A percentile compares a stretch with the other conserved stretches of the same genome.
Evolutionary conservation across 2,797 vertebrate genomes (phyloP).

Genomic region (Stomatorhinus walkeri): DNA sequence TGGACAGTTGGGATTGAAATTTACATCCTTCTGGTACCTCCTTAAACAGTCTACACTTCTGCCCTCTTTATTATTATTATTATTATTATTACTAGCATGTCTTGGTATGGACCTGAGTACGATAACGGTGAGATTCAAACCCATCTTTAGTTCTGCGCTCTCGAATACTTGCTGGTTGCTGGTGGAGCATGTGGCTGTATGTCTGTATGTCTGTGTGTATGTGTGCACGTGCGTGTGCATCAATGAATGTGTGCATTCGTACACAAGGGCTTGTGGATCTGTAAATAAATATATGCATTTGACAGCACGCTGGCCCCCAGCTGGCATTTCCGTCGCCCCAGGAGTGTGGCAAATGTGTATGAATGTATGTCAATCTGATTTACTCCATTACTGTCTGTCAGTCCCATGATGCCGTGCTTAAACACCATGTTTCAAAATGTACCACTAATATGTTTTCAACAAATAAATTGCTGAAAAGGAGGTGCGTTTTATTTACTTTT

Average conservation of each 20-base stretch:
- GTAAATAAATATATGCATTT: constrained; percentile 15
- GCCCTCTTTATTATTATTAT: constrained; percentile 30
- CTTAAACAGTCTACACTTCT: constrained; percentile 15
- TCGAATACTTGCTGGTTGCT: neutral
- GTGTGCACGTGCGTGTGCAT: neutral
- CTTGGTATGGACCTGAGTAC: constrained; percentile 52
- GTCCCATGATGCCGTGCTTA: constrained; percentile 24
- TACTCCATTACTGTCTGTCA: neutral
- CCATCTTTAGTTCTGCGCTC: neutral
- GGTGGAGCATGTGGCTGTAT: neutral
- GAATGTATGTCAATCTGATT: constrained; percentile 5
- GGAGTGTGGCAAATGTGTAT: neutral
- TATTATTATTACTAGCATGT: constrained; percentile 53
- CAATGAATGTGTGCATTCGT: neutral
- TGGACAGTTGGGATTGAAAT: neutral
- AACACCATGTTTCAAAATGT: constrained; percentile 2
- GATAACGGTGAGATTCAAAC: constrained; percentile 38
- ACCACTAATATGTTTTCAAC: constrained; percentile 1
- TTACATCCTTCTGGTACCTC: neutral
- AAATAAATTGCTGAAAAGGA: neutral
- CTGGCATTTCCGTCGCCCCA: neutral
- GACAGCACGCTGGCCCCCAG: neutral
- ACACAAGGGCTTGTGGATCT: neutral
- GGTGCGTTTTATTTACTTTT: neutral
- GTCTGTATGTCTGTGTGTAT: neutral